phyloP scores from a whole-genome alignment of 2,888 invertebrate species.

The Corbicula japonica region DNA sequence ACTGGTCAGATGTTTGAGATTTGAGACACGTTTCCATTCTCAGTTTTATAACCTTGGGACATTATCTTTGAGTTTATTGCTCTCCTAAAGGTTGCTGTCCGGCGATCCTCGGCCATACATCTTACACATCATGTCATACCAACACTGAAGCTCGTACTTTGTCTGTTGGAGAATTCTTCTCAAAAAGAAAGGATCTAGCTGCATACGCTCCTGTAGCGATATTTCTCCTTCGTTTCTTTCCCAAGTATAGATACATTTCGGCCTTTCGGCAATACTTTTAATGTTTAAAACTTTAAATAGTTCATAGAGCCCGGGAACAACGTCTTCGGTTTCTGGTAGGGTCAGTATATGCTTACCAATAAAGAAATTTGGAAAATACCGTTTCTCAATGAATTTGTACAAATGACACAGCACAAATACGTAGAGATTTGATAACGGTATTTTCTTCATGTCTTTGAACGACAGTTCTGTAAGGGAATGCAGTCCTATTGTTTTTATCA shows the following conservation, averaged over 20 bases:
- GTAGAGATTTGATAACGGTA: not conserved
- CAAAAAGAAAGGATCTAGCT: not conserved
- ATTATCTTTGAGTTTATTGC: too few species aligned
- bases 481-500: slow-evolving; percentile 10
- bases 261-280: too few species aligned
- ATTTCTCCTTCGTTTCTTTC: not conserved
- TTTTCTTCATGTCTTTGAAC: not conserved
- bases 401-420: not conserved
- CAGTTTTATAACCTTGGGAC: too few species aligned
- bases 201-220: not conserved
- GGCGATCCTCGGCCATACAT: too few species aligned
- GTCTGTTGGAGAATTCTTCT: not conserved
- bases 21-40: too few species aligned
- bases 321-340: not conserved
- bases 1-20: too few species aligned
- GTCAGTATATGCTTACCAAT: not conserved
- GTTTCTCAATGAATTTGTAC: not conserved
- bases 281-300: too few species aligned
- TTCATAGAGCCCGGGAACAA: slow-evolving; percentile 14
- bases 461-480: not conserved
- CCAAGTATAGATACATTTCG: too few species aligned
- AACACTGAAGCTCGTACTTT: not conserved
- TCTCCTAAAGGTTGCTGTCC: too few species aligned
- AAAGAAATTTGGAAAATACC: not conserved
- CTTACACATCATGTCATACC: not conserved